A percentile compares a stretch with the other conserved stretches of the same genome.
Conservation (phyloP, 2,888 invertebrate species). For the Dicycla oo region DNA sequence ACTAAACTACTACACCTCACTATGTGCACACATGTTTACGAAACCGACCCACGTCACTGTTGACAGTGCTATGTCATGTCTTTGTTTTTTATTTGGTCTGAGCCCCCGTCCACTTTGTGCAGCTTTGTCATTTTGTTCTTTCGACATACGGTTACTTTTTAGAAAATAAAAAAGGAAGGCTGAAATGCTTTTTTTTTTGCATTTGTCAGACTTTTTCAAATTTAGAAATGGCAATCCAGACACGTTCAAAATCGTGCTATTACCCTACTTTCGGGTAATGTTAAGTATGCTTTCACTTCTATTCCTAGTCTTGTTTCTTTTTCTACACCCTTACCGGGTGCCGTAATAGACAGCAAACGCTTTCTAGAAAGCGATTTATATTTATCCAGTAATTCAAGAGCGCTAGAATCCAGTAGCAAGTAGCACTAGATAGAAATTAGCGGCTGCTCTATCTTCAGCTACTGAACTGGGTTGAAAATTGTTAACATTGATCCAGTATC, state of each 20-base stretch:
- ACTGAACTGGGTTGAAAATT: not conserved
- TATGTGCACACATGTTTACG: too few species aligned
- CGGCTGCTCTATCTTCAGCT: not conserved
- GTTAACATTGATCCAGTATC: too few species aligned
- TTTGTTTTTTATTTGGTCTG: too few species aligned
- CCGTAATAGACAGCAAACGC: too few species aligned
- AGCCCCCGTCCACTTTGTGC: not conserved
- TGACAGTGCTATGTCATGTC: too few species aligned
- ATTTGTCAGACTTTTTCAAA: not conserved
- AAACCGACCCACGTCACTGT: too few species aligned
- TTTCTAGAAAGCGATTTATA: too few species aligned
- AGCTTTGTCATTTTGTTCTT: not conserved
- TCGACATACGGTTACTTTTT: not conserved
- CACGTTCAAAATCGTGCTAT: not conserved
- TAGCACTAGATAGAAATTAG: not conserved
- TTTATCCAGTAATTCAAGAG: not conserved
- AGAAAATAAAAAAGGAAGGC: not conserved
- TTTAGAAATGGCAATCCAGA: not conserved
- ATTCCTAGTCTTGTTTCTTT: not conserved
- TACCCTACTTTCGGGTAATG: not conserved
- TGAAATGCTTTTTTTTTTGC: not conserved
- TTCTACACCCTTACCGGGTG: too few species aligned
- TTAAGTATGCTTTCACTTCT: not conserved
- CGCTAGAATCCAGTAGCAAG: too few species aligned
- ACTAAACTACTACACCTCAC: too few species aligned